Base-by-base conservation (phyloP, 2,888 invertebrate species). In the Augiades crinisus region DNA sequence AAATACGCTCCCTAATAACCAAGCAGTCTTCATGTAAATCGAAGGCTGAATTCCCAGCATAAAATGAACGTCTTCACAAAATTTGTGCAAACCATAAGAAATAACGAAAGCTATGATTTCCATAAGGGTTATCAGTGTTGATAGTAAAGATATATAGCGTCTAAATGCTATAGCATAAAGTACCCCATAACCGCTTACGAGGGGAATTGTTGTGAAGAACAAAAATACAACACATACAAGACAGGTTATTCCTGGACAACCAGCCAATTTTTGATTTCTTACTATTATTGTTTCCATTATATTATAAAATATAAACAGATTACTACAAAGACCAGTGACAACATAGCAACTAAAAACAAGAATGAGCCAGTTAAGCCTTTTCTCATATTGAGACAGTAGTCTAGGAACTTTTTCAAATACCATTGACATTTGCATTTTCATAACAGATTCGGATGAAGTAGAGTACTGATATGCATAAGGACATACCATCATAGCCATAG, bases 41-140 rank as follows among this genome's bases (percentile, higher is more conserved):
- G 68, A 74, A 1, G 87, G 82, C 19, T 73, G 75, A 5, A 83
- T 66, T 0, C 89, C 90, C 47, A 82, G 72, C 86, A 90, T 88
- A 46, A 90, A 90, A 60, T 89, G 88, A 6, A 89, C 72, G 44
- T 90, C 88, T 67, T 89, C 89, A 0, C 74, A 71, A 62, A 90
- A 86, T 49, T 59, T 78, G 1, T 73, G 70, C 7, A 82, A 27
- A 0, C 90, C 88, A 40, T 90, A 90, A 65, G 77, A 78, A 14
- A 81, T 22, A 1, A 89, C 62, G 43, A 89, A 89, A 1, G 82
- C 72, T 1, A 75, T 17, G 40, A 63, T 70, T 61, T 88, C 81
- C 1, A 80, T 3, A 10, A 70, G 53, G 2, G 63, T 64, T 5
- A 78, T 37, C 14, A 80, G 74, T 10, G 72, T 62, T 1, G 65